phyloP scores from a whole-genome alignment of 2,888 invertebrate genomes.

The Harpagoxenus sublaevis region DNA sequence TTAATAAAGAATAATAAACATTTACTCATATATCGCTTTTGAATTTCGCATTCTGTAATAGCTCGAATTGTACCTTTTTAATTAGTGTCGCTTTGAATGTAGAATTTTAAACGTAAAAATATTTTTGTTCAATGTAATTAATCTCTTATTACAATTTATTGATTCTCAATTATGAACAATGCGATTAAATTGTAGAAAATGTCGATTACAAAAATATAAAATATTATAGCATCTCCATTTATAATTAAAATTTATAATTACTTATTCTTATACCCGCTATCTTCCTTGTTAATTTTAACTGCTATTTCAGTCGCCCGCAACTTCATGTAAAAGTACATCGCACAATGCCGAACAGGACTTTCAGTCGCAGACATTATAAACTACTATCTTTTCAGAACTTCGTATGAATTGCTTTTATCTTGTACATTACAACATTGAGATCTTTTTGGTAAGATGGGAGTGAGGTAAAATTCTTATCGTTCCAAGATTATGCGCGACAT shows the following conservation, averaged over 20 bases:
- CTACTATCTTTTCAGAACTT: conserved; percentile 27
- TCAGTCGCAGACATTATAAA: conserved; percentile 21
- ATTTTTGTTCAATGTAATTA: background rate
- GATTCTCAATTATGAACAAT: background rate
- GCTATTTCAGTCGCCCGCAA: background rate
- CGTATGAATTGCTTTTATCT: conserved; percentile 49
- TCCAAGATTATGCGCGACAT: conserved; percentile 44
- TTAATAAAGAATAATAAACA: background rate
- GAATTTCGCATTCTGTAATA: background rate
- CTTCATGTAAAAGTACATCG: conserved; percentile 1
- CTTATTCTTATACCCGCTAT: background rate
- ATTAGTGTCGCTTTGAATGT: background rate
- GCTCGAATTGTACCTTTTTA: background rate
- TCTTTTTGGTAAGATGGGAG: conserved; percentile 39
- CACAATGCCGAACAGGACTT: conserved; percentile 24
- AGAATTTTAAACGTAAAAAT: background rate
- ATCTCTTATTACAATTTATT: background rate
- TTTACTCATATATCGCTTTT: background rate
- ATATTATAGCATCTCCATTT: background rate
- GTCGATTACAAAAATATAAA: background rate
- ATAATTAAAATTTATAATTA: conserved; percentile 6
- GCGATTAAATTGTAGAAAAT: conserved; percentile 21
- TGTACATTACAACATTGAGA: conserved; percentile 32
- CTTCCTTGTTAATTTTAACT: background rate
- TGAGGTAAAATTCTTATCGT: conserved; percentile 51